Percentiles rank a stretch among this genome's conserved stretches.
These are phyloP conservation scores for Andrena flavipes DNA, from an alignment of 2,888 invertebrate species.

Conservation along the genomic window DNA sequence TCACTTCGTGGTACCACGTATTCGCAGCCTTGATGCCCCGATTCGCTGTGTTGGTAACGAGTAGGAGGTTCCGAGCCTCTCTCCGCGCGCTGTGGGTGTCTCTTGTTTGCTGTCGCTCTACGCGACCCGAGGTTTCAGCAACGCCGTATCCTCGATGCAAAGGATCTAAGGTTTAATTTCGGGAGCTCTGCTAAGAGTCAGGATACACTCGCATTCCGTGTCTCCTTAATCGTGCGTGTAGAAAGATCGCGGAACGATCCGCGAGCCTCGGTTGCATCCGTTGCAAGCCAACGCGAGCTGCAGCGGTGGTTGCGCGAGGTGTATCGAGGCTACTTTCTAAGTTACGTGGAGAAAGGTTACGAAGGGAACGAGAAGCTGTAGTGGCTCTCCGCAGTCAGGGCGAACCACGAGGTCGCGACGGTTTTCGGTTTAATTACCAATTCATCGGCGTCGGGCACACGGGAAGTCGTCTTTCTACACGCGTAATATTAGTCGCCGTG, in stretches of 20 bases:
- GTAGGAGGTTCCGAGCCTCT: too few relatives aligned
- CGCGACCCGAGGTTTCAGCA: too few relatives aligned
- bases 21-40: neutral
- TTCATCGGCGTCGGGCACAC: neutral
- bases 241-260: neutral
- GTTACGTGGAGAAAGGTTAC: conserved; percentile 25
- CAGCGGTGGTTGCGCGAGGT: neutral
- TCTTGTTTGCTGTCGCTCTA: too few relatives aligned
- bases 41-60: too few relatives aligned
- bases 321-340: conserved; percentile 32
- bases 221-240: neutral
- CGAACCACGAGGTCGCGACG: neutral
- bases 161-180: too few relatives aligned
- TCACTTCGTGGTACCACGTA: neutral
- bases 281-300: conserved; percentile 1
- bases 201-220: neutral
- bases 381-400: neutral
- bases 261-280: conserved; percentile 7
- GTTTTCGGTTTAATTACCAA: conserved; percentile 10
- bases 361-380: neutral
- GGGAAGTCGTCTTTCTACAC: neutral
- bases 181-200: too few relatives aligned
- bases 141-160: too few relatives aligned
- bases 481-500: conserved; percentile 2
- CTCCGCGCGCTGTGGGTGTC: too few relatives aligned